Base-by-base conservation (phyloP, 2,888 invertebrate species). In the Taphrorychus bicolor region DNA sequence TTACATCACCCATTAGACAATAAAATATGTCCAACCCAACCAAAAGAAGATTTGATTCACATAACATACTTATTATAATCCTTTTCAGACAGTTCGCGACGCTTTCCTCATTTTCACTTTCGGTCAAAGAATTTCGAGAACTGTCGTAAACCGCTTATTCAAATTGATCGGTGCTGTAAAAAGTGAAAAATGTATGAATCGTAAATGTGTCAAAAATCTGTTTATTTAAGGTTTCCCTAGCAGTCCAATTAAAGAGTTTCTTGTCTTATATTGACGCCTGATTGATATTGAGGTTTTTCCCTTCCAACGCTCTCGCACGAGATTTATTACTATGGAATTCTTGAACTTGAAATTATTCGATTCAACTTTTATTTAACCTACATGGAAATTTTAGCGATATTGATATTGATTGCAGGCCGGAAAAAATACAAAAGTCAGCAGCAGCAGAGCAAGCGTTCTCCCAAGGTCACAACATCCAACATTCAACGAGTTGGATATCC, bases 311-410 rank as follows among this genome's bases (percentile, higher is more conserved):
- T 45, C 14, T 45, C 14, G 17, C 45, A 2, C 45, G 14, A 3
- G 7, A 45, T 14, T 16, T 7, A 17, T 5, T 16, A 45, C 16
- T 5, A 24, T 54, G 9, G 54, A 17, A 32, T 32, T 54, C 32
- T 54, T 54, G 24, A 52, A 74, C 18, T 57, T 42, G 57, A 40
- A 45, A 45, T 17, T n/a, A n/a, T n/a, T n/a, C 17, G 45, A 45
- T 45, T n/a, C 14, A 42, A 61, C 56, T 62, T 56, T 63, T 57
- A 40, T 57, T n/a, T 63, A 57, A 14, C 63, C 63, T 49, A 48
- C n/a, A 49, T 63, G 41, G 45, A 14, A 17, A 2, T 45, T 32
- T 32, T 32, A 32, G 32, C 3, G 23, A 53, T 24, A 11, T 41
- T 17, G 45, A 58, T n/a, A n/a, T n/a, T n/a, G n/a, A n/a, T n/a